Conservation (phyloP, 2,888 invertebrate species). For the Frankliniella intonsa region DNA sequence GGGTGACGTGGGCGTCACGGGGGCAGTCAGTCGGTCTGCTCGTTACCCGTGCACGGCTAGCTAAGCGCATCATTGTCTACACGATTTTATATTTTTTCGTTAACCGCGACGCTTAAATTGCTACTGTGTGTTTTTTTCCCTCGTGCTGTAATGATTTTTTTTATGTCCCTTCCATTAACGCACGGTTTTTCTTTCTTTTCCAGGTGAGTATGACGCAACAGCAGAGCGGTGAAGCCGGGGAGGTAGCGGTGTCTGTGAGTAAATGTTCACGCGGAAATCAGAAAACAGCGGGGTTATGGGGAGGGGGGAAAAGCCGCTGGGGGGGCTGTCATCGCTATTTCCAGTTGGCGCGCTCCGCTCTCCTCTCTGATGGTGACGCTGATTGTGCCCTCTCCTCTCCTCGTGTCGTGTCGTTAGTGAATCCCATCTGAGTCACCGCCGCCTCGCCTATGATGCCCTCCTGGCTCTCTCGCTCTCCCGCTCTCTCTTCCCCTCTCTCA, state of each 20-base stretch:
- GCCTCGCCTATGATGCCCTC: neutral
- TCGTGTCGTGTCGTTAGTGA: neutral
- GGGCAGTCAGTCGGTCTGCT: no score
- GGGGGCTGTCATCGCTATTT: neutral
- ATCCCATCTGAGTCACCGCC: neutral
- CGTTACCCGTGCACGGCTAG: no score
- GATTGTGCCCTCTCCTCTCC: no score
- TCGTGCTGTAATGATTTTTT: neutral
- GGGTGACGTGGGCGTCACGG: no score
- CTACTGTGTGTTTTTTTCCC: neutral
- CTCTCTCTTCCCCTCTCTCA: slow-evolving; percentile 27
- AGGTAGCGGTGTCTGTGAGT: neutral
- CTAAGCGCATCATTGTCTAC: no score
- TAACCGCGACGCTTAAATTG: neutral
- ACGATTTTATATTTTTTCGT: no score
- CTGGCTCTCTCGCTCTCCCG: neutral
- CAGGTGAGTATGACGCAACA: slow-evolving; percentile 6
- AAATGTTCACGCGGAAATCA: neutral
- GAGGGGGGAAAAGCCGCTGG: no score
- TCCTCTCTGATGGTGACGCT: neutral
- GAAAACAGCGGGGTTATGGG: no score
- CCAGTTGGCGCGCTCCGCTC: neutral
- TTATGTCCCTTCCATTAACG: neutral
- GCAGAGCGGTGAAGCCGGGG: neutral
- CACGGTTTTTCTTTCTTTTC: neutral